Evolutionary conservation across 2,888 invertebrate genomes (phyloP).

Genomic region (Melipona beecheii): DNA sequence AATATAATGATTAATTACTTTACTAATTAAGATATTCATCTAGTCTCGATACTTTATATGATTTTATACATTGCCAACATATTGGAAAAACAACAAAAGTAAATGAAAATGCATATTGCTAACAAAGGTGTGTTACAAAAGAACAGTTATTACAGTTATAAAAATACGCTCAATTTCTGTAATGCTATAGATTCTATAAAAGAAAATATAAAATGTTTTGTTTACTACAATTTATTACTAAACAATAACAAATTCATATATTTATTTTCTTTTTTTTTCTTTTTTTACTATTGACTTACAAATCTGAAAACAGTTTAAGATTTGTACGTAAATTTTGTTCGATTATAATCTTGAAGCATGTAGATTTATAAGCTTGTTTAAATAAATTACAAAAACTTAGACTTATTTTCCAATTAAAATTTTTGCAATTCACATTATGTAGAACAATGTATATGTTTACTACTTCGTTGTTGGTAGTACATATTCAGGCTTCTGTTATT

Average conservation of each 20-base stretch:
- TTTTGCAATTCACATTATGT: slow-evolving; percentile 44
- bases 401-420: slow-evolving; percentile 30
- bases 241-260: slow-evolving; percentile 29
- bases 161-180: slow-evolving; percentile 65
- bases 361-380: slow-evolving; percentile 30
- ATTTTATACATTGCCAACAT: slow-evolving; percentile 74
- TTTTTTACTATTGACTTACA: slow-evolving; percentile 22
- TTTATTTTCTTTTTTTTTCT: slow-evolving; percentile 25
- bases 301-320: slow-evolving; percentile 11
- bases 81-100: slow-evolving; percentile 62
- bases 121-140: slow-evolving; percentile 48
- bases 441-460: slow-evolving; percentile 57
- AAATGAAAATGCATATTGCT: slow-evolving; percentile 45
- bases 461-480: slow-evolving; percentile 59
- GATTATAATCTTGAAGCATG: not conserved
- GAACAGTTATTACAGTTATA: slow-evolving; percentile 44
- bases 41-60: slow-evolving; percentile 77
- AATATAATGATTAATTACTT: slow-evolving; percentile 70
- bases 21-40: slow-evolving; percentile 74
- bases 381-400: slow-evolving; percentile 29
- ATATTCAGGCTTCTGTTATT: slow-evolving; percentile 60
- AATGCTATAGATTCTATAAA: slow-evolving; percentile 55
- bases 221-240: slow-evolving; percentile 32
- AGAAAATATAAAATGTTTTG: slow-evolving; percentile 53
- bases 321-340: not conserved